phyloP scores from a whole-genome alignment of 2,888 invertebrate genomes.

The Dryobota labecula region DNA sequence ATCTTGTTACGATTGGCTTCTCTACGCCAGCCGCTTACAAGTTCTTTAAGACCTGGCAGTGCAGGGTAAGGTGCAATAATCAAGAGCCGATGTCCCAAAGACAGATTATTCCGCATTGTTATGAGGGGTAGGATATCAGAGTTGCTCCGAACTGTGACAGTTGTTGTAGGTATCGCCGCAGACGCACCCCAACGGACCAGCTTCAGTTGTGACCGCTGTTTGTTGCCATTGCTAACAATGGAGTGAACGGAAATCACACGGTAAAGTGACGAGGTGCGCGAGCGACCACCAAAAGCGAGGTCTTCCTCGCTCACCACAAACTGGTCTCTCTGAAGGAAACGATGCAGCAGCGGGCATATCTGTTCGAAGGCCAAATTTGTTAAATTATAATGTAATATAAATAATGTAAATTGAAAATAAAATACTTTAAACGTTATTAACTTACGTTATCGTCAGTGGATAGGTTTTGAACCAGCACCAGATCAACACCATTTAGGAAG shows the following conservation, averaged over 20 bases:
- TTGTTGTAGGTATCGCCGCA: constrained; percentile 35
- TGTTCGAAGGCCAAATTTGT: constrained; percentile 23
- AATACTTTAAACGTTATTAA: background rate
- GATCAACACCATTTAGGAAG: constrained; percentile 48
- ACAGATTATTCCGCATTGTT: constrained; percentile 49
- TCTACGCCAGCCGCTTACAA: constrained; percentile 66
- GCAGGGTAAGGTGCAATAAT: constrained; percentile 65
- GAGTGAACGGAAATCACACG: constrained; percentile 51
- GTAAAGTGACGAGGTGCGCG: constrained; percentile 47
- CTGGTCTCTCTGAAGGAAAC: constrained; percentile 45
- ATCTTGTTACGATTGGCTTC: constrained; percentile 60
- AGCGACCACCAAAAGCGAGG: background rate
- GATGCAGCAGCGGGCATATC: constrained; percentile 54
- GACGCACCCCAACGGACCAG: constrained; percentile 58
- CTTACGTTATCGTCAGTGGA: constrained; percentile 60
- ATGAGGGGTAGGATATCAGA: constrained; percentile 60
- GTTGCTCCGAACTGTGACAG: constrained; percentile 59
- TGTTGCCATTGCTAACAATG: constrained; percentile 28
- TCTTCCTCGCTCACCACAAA: constrained; percentile 61
- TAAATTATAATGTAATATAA: background rate
- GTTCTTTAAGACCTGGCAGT: constrained; percentile 60
- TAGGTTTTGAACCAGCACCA: constrained; percentile 63
- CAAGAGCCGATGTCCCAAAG: constrained; percentile 56
- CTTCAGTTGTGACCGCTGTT: constrained; percentile 50
- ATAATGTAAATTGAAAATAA: background rate